phyloP scores from a whole-genome alignment of 1,140 invertebrate genomes.

The Chlorops oryzae region DNA sequence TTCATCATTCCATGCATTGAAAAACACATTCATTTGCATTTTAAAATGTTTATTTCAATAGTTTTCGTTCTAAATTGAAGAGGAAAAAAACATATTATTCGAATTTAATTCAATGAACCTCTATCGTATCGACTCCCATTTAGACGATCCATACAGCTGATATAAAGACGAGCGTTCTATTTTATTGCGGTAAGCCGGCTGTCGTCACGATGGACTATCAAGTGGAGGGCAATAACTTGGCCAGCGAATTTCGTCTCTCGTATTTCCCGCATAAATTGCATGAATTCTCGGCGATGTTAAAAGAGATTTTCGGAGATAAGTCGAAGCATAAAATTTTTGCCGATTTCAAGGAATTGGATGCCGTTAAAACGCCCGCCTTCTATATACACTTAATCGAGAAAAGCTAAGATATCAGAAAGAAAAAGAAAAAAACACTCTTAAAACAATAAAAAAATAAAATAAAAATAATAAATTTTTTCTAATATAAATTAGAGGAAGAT shows the following conservation, averaged over 20 bases:
- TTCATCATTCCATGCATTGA: too few species aligned
- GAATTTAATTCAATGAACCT: too few species aligned
- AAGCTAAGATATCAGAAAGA: slow-evolving; percentile 22
- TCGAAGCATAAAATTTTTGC: slow-evolving; percentile 66
- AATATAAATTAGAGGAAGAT: slow-evolving; percentile 12
- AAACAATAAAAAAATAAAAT: not conserved
- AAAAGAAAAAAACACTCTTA: not conserved
- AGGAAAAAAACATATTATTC: too few species aligned
- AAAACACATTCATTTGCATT: too few species aligned
- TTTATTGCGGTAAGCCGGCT: slow-evolving; percentile 63
- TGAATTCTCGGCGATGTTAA: slow-evolving; percentile 63
- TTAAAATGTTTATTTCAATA: too few species aligned
- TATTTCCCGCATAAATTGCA: slow-evolving; percentile 77
- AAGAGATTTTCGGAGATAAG: slow-evolving; percentile 62
- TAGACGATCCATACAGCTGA: slow-evolving; percentile 74
- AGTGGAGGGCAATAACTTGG: slow-evolving; percentile 54
- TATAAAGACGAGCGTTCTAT: slow-evolving; percentile 75
- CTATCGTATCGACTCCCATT: too few species aligned
- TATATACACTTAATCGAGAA: slow-evolving; percentile 74
- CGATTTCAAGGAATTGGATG: slow-evolving; percentile 68
- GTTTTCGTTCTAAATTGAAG: too few species aligned
- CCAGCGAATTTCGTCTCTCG: slow-evolving; percentile 73
- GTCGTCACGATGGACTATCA: slow-evolving; percentile 75
- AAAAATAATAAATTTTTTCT: not conserved
- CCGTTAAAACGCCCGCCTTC: slow-evolving; percentile 63